Evolutionary conservation across 1,140 invertebrate species (phyloP), one percentile per base, ranked within the genome.

Genomic region (Chrysopa pallens): DNA sequence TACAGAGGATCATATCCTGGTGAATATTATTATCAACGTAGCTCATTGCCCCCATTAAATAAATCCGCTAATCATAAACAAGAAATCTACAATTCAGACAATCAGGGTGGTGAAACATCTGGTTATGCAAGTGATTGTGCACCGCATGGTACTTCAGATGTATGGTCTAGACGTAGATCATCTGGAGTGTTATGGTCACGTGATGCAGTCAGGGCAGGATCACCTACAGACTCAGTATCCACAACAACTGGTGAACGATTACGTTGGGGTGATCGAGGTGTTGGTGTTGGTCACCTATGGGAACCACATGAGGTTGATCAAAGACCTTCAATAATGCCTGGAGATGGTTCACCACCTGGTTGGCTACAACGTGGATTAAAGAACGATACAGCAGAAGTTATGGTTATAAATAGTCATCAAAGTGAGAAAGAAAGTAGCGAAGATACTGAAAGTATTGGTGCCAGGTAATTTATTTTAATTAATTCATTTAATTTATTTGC

Each of bases 111-210:
- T 15, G 77, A 80, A 46, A 80, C 78, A 44, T 79, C 76, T 23
- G 78, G 77, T 12, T 80, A 80, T 52, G 76, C 73, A 11, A 80
- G 78, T 51, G 78, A 80, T 48, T 76, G 71, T 27, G 55, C 72
- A 2, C 73, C 67, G 42, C 31, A 46, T 43, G 41, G 42, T 36
- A 40, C 44, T 29, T 37, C 38, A 29, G 40, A 23, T 23, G 29
- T 39, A 36, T 46, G 23, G 39, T 48, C 39, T 42, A 44, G n/a
- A 27, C 39, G 9, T 36, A 29, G 29, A 17, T 35, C 11, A 5
- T 39, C 9, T 27, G 12, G 27, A 38, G 33, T 43, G 8, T 6
- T 33, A 33, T 33, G 31, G 31, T 9, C 31, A 33, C 8, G 31
- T 11, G 31, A 33, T 33, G 31, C n/a, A 33, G 8, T 11, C 8